These are phyloP conservation scores for Xenus cinereus DNA, from an alignment of 2,113 vertebrate species.

Conservation along the genomic window DNA sequence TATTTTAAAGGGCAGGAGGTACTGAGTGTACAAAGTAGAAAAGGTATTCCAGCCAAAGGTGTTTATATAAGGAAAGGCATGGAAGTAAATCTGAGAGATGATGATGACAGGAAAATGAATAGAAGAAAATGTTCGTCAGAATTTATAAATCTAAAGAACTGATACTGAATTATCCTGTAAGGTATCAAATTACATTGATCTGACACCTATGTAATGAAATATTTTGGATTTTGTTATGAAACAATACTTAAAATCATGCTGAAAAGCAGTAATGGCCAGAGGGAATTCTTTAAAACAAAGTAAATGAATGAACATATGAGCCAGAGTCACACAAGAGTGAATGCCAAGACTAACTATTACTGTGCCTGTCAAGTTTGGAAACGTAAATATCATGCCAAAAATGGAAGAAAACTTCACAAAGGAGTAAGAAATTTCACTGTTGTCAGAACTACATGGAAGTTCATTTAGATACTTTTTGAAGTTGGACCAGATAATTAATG, in stretches of 20 bases:
- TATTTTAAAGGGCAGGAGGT: neutral
- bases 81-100: neutral
- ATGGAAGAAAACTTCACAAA: neutral
- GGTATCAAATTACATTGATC: neutral
- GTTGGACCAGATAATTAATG: neutral
- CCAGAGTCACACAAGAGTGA: neutral
- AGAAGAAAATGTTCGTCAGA: neutral
- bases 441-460: neutral
- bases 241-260: neutral
- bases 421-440: neutral
- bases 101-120: neutral
- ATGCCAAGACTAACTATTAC: neutral
- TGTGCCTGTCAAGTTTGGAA: neutral
- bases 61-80: neutral
- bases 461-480: neutral
- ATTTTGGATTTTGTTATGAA: neutral
- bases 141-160: neutral
- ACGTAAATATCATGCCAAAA: constrained; percentile 9
- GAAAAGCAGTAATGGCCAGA: neutral
- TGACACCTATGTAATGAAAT: neutral
- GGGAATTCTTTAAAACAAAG: neutral
- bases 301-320: neutral
- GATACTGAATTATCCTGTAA: neutral
- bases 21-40: neutral
- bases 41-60: neutral